phyloP scores from a whole-genome alignment of 2,888 invertebrate species.

The Tenthredo notha region DNA sequence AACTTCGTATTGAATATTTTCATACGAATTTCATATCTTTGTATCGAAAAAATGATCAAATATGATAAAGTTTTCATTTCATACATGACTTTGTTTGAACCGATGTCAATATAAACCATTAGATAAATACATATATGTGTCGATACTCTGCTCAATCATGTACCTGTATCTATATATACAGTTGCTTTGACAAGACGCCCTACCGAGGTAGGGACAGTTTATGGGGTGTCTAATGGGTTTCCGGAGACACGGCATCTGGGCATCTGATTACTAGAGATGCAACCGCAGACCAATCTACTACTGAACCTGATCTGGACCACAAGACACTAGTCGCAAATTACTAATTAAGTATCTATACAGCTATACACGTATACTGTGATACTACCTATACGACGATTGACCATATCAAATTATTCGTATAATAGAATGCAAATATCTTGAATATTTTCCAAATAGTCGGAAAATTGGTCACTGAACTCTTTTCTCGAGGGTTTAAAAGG shows the following conservation, averaged over 20 bases:
- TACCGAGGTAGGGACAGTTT: conserved; percentile 62
- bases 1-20: neutral
- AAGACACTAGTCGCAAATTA: conserved; percentile 15
- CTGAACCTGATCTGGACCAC: conserved; percentile 57
- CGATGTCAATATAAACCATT: neutral
- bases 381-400: neutral
- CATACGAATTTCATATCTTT: neutral
- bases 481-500: neutral
- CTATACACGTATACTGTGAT: neutral
- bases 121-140: neutral
- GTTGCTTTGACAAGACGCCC: neutral
- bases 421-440: neutral
- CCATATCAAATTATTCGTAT: neutral
- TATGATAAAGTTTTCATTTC: neutral
- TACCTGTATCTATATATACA: neutral
- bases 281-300: conserved; percentile 77
- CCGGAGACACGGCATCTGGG: conserved; percentile 76
- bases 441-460: neutral
- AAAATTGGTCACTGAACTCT: neutral
- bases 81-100: neutral
- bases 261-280: conserved; percentile 77
- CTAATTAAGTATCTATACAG: neutral
- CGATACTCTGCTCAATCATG: neutral
- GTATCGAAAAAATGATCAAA: neutral
- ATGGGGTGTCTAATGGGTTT: conserved; percentile 74